A percentile compares a stretch with the other conserved stretches of the same genome.
These are phyloP conservation scores for Drosophila kurseongensis DNA, from an alignment of 1,140 invertebrate species.

Conservation along the genomic window DNA sequence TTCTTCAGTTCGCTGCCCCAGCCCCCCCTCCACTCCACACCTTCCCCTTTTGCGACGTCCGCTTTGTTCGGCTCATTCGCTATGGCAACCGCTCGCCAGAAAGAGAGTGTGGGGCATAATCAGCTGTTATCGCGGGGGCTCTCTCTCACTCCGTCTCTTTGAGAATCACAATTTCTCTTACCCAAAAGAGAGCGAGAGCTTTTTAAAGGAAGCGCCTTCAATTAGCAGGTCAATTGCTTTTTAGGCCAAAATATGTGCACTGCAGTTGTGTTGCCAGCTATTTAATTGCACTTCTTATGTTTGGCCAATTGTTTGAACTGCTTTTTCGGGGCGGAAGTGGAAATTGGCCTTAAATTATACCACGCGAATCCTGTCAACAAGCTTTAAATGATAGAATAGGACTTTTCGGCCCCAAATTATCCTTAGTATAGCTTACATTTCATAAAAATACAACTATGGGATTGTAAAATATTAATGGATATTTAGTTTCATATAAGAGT, in stretches of 20 bases:
- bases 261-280: slow-evolving; percentile 67
- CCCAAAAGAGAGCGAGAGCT: slow-evolving; percentile 22
- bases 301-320: slow-evolving; percentile 20
- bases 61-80: slow-evolving; percentile 78
- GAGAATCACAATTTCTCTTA: slow-evolving; percentile 10
- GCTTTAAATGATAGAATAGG: neutral
- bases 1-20: slow-evolving; percentile 63
- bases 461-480: too few relatives aligned
- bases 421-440: neutral
- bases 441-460: too few relatives aligned
- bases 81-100: slow-evolving; percentile 69
- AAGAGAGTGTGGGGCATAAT: slow-evolving; percentile 13
- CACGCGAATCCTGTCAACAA: slow-evolving; percentile 14
- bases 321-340: slow-evolving; percentile 1
- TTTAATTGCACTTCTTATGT: slow-evolving; percentile 44
- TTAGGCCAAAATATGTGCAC: slow-evolving; percentile 81
- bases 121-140: slow-evolving; percentile 32
- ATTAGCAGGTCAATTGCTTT: slow-evolving; percentile 83
- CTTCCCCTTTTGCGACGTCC: slow-evolving; percentile 38
- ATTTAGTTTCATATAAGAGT: neutral
- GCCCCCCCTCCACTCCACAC: neutral
- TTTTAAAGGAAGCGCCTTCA: slow-evolving; percentile 44
- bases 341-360: slow-evolving; percentile 17
- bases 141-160: neutral
- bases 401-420: neutral